These are phyloP conservation scores for Trematomus loennbergii DNA, from an alignment of 2,113 vertebrate genomes.

Conservation along the genomic window DNA sequence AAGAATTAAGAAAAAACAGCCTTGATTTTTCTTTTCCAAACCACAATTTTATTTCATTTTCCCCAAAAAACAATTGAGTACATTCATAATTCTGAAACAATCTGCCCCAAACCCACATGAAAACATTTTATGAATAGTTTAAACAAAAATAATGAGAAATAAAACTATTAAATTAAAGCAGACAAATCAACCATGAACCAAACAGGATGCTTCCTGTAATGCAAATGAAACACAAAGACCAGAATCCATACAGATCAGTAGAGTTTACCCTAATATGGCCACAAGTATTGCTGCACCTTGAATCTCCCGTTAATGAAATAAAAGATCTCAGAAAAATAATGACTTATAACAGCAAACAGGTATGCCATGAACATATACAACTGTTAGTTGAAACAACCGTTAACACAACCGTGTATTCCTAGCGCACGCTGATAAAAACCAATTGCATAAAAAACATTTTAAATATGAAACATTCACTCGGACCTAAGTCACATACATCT, in stretches of 20 bases:
- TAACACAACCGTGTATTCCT: slow-evolving; percentile 36
- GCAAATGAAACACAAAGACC: slow-evolving; percentile 37
- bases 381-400: slow-evolving; percentile 24
- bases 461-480: slow-evolving; percentile 69
- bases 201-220: slow-evolving; percentile 29
- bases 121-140: slow-evolving; percentile 56
- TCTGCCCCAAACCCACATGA: slow-evolving; percentile 60
- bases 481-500: slow-evolving; percentile 47
- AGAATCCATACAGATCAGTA: slow-evolving; percentile 26
- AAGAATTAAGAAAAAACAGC: not conserved
- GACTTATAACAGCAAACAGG: slow-evolving; percentile 21
- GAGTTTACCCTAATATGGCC: slow-evolving; percentile 46
- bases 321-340: slow-evolving; percentile 22
- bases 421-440: slow-evolving; percentile 54
- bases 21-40: slow-evolving; percentile 35
- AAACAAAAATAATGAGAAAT: slow-evolving; percentile 46
- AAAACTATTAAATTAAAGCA: slow-evolving; percentile 47
- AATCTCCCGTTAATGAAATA: slow-evolving; percentile 19
- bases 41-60: slow-evolving; percentile 75
- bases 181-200: slow-evolving; percentile 14
- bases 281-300: slow-evolving; percentile 55
- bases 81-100: slow-evolving; percentile 67
- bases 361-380: slow-evolving; percentile 43
- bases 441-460: slow-evolving; percentile 61
- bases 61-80: slow-evolving; percentile 62